Evolutionary conservation across 2,797 vertebrate species (phyloP).

Genomic region (Acanthornis magna): DNA sequence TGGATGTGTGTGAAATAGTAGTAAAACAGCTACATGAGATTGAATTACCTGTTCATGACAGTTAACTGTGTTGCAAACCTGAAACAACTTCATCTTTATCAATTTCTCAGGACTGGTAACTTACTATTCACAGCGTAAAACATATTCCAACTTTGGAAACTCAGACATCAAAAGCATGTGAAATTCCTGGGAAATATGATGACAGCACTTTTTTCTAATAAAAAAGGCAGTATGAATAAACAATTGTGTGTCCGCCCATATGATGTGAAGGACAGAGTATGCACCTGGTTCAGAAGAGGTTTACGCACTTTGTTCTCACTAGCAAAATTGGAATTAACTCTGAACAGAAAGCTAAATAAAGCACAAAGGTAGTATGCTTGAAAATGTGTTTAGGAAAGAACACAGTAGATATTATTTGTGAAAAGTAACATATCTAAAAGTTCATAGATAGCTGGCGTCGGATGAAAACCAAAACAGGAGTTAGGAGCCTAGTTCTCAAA

Average conservation of each 20-base stretch:
- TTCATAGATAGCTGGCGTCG: background rate
- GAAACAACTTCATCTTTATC: background rate
- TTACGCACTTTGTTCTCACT: background rate
- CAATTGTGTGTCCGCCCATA: accelerated
- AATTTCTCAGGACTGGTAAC: background rate
- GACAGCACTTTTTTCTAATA: background rate
- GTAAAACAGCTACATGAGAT: background rate
- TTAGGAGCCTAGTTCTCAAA: background rate
- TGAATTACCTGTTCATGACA: background rate
- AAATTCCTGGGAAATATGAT: background rate
- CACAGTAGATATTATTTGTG: background rate
- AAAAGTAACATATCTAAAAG: background rate
- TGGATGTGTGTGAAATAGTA: background rate
- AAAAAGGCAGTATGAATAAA: background rate
- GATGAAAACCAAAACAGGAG: background rate
- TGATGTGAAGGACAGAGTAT: background rate
- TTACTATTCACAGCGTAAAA: background rate
- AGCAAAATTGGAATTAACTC: background rate
- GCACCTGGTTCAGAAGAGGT: background rate
- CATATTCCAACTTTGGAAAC: background rate
- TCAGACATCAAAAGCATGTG: background rate
- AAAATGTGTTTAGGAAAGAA: background rate
- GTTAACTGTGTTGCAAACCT: background rate
- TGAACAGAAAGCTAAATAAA: background rate
- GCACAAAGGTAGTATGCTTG: background rate